A percentile compares a stretch with the other conserved stretches of the same genome.
Evolutionary conservation across 2,113 vertebrate genomes (phyloP).

Genomic region (Alligator sinensis): DNA sequence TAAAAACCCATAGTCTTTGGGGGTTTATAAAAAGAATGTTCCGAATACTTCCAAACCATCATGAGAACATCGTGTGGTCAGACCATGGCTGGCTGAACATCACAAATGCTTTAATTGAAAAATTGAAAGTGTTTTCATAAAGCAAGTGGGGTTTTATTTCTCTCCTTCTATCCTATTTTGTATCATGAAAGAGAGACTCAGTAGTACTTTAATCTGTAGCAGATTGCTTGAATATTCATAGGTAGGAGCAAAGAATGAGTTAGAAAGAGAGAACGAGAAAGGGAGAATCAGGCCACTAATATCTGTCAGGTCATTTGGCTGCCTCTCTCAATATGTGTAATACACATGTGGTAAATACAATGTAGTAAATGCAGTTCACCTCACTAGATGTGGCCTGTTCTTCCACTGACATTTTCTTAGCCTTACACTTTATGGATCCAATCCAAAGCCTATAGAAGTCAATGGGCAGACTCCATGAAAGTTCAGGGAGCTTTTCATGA

Average conservation of each 20-base stretch:
- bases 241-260: background rate
- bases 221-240: background rate
- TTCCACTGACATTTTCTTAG: background rate
- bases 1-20: conserved; percentile 27
- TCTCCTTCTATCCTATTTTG: background rate
- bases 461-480: background rate
- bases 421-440: too few relatives aligned
- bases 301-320: background rate
- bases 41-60: conserved; percentile 36
- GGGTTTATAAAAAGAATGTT: conserved; percentile 30
- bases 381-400: background rate
- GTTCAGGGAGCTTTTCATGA: background rate
- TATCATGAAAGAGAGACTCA: background rate
- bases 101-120: background rate
- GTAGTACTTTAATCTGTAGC: background rate
- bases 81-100: background rate
- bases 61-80: background rate
- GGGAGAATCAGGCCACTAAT: background rate
- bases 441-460: background rate
- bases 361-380: background rate
- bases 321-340: background rate
- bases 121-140: background rate
- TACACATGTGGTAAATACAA: background rate
- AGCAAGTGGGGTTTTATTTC: background rate
- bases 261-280: background rate